Conservation (phyloP, 2,797 vertebrate species). For the Falco berigora region DNA sequence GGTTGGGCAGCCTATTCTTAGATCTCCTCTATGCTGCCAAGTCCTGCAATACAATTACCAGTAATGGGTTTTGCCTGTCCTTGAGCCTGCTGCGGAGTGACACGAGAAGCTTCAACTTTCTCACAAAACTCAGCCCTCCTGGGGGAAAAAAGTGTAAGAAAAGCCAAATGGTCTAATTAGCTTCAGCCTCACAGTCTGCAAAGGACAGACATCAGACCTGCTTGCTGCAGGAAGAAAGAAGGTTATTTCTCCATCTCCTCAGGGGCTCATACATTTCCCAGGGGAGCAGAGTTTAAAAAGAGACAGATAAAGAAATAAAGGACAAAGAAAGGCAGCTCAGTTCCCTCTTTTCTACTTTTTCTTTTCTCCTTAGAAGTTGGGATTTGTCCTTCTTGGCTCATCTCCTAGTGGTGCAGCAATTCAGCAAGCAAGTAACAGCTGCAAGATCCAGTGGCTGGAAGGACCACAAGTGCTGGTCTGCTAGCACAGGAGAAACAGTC, state of each 20-base stretch:
- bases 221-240: not conserved
- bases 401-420: not conserved
- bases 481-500: not conserved
- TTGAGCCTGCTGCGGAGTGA: slow-evolving; percentile 17
- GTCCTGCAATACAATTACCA: not conserved
- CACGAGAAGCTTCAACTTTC: not conserved
- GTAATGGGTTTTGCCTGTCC: not conserved
- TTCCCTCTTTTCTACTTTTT: not conserved
- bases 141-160: not conserved
- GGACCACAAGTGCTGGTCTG: not conserved
- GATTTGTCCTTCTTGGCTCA: not conserved
- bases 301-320: not conserved
- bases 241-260: not conserved
- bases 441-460: not conserved
- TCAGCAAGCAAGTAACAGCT: not conserved
- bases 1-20: not conserved
- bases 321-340: not conserved
- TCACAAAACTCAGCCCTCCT: not conserved
- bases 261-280: not conserved
- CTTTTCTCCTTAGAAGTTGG: not conserved
- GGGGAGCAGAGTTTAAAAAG: not conserved
- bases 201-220: not conserved
- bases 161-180: slow-evolving; percentile 45
- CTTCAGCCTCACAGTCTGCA: not conserved
- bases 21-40: not conserved